Base-by-base conservation (phyloP, 2,113 vertebrate genomes). In the Hystrix brachyura region DNA sequence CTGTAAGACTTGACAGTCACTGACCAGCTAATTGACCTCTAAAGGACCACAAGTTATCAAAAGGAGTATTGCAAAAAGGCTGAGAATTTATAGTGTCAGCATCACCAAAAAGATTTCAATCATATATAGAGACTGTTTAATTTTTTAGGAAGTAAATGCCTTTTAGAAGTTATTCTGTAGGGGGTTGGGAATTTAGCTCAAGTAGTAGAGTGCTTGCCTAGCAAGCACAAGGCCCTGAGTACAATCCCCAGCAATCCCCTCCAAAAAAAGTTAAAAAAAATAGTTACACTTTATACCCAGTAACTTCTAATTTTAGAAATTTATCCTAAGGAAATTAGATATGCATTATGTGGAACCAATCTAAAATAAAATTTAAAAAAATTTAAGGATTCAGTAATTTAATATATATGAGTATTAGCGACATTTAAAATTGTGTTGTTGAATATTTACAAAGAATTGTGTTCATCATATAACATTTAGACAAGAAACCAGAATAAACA, bases 371-470 rank as follows among this genome's bases (percentile, higher is more conserved):
- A n/a, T 53, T 10, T 55, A 53, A 38, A 46, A 48, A 82, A 71
- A 86, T 21, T 21, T 62, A 86, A 60, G 85, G 43, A 71, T 29
- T 60, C 65, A 79, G 59, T 38, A 87, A 91, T 87, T 87, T 76
- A 29, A 91, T n/a, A 82, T 2, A 51, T 17, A 71, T n/a, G 72
- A 67, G 3, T 74, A 82, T 51, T 32, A 76, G 67, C 11, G 53
- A 92, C 60, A 88, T 92, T 88, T 88, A 62, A 95, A 96, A 92
- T 64, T 88, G 14, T 80, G 38, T 48, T 84, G 62, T 32, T 96
- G 27, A 94, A 64, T 19, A 90, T 90, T 76, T 81, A 87, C 13
- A 76, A 11, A 76, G 65, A 91, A 86, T 48, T 34, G 60, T 83
- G 38, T 69, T 92, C 60, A 83, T 51, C 83, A 84, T 32, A 87